These are phyloP conservation scores for Falcunculus frontatus DNA, from an alignment of 2,113 vertebrate genomes.

Conservation along the genomic window DNA sequence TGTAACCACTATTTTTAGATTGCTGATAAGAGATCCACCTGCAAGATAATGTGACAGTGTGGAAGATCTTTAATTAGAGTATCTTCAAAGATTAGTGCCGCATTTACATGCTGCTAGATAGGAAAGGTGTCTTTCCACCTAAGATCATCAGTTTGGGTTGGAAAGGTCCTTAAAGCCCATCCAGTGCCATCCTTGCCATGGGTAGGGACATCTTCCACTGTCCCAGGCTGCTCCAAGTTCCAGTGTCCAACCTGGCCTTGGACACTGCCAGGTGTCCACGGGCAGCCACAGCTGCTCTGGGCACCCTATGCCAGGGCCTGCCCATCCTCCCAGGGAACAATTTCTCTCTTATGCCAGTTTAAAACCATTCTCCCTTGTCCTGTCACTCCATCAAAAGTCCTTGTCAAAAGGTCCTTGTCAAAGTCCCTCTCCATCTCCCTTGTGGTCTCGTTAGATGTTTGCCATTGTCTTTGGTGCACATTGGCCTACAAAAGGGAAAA, in stretches of 20 bases:
- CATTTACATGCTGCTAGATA: background rate
- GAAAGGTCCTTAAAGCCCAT: too few species aligned
- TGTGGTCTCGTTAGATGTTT: background rate
- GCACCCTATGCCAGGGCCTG: background rate
- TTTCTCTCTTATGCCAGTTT: background rate
- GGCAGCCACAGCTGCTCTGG: background rate
- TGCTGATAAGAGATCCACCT: background rate
- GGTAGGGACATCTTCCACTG: background rate
- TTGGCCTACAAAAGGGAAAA: background rate
- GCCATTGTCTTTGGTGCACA: too few species aligned
- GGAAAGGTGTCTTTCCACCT: background rate
- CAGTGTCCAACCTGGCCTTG: background rate
- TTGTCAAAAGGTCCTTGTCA: too few species aligned
- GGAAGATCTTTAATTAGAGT: background rate
- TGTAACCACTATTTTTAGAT: background rate
- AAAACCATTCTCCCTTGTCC: background rate
- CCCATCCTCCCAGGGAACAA: fast-evolving
- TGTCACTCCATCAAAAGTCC: too few species aligned
- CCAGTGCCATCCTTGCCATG: background rate
- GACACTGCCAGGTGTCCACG: background rate
- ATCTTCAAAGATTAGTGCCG: background rate
- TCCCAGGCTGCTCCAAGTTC: background rate
- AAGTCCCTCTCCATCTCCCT: background rate
- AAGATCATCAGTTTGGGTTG: background rate
- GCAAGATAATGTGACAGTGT: background rate